A percentile compares a stretch with the other conserved stretches of the same genome.
Conservation (phyloP, 2,888 invertebrate species). For the Anthophora plumipes region DNA sequence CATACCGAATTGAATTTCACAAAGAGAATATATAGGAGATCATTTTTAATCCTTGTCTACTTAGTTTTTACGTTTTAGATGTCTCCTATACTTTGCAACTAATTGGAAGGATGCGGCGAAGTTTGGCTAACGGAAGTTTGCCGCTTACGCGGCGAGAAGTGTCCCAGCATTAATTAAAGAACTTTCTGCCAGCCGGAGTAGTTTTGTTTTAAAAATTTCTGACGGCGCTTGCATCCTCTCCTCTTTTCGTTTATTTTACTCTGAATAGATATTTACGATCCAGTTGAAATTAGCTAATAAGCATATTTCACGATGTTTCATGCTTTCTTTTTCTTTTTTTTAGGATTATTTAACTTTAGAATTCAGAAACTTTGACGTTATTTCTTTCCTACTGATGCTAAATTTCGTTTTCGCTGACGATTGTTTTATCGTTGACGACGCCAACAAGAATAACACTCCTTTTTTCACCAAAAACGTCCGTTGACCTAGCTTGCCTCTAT, state of each 20-base stretch:
- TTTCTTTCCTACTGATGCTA: no score
- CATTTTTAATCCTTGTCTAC: background rate
- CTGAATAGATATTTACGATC: conserved; percentile 3
- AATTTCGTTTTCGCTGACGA: background rate
- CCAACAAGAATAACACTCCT: no score
- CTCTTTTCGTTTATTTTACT: background rate
- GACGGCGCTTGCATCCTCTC: background rate
- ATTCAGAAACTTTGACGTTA: background rate
- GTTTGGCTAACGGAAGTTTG: conserved; percentile 38
- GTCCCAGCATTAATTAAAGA: conserved; percentile 37
- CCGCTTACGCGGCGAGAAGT: conserved; percentile 20
- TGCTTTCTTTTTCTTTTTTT: no score
- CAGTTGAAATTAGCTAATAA: background rate
- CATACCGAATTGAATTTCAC: background rate
- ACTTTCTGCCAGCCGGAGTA: conserved; percentile 10
- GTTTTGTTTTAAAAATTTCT: conserved; percentile 14
- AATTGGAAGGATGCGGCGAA: conserved; percentile 17
- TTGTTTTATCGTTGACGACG: no score
- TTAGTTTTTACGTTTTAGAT: background rate
- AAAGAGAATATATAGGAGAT: background rate
- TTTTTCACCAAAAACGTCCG: no score
- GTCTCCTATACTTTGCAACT: conserved; percentile 15
- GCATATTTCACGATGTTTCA: no score
- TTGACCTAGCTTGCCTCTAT: no score
- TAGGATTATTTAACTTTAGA: no score